A percentile compares a stretch with the other conserved stretches of the same genome.
Conservation (phyloP, 1,140 invertebrate species). For the Ericerus pela region DNA sequence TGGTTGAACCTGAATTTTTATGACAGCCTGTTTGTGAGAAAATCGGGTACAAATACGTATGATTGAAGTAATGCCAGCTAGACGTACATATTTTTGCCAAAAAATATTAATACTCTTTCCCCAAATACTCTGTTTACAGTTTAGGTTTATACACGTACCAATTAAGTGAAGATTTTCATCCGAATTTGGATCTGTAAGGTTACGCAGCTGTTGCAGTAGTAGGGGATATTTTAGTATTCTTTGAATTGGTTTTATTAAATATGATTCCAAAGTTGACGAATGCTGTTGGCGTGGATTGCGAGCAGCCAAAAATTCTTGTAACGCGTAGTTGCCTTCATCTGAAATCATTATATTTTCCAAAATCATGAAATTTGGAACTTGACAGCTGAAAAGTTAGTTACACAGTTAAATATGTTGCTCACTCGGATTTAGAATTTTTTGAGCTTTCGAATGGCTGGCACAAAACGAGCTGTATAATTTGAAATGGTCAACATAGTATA, state of each 20-base stretch:
- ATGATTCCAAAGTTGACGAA: conserved; percentile 90
- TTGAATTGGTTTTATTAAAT: conserved; percentile 98
- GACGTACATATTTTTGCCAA: too few species aligned
- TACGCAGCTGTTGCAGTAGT: conserved; percentile 83
- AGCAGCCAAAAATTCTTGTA: conserved; percentile 86
- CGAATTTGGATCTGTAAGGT: conserved; percentile 77
- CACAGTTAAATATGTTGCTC: conserved; percentile 37
- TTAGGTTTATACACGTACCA: conserved; percentile 39
- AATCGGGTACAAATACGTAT: too few species aligned
- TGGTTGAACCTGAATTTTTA: too few species aligned
- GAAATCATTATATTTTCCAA: conserved; percentile 19
- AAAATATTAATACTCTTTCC: too few species aligned
- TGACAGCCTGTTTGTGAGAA: too few species aligned
- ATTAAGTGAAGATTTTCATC: conserved; percentile 88
- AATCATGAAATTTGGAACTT: neutral
- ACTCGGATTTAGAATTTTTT: conserved; percentile 97
- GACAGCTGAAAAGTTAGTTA: neutral
- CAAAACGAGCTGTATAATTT: conserved; percentile 98
- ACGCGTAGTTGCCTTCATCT: conserved; percentile 89
- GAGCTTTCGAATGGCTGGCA: conserved; percentile 95
- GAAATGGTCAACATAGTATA: conserved; percentile 96
- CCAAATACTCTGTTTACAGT: neutral
- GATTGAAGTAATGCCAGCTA: too few species aligned
- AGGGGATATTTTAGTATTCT: conserved; percentile 95
- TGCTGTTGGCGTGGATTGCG: conserved; percentile 91